Conservation (phyloP, 2,888 invertebrate genomes). For the Imbricaverruca yamaguchii region DNA sequence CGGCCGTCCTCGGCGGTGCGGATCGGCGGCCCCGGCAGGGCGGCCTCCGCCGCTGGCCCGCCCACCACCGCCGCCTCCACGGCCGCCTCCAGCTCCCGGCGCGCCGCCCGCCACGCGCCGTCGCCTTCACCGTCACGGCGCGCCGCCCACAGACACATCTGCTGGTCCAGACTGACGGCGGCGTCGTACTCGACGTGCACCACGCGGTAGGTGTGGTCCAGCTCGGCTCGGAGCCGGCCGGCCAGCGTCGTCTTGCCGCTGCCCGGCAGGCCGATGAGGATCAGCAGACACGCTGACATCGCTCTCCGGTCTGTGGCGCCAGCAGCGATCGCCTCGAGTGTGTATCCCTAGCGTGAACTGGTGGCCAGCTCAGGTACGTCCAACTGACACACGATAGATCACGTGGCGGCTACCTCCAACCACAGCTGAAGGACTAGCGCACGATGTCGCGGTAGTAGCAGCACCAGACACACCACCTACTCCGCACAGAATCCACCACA, state of each 20-base stretch:
- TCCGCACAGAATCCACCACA: no score
- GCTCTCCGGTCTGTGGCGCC: no score
- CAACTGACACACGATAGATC: neutral
- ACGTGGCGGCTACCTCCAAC: neutral
- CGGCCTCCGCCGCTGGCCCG: no score
- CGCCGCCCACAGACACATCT: neutral
- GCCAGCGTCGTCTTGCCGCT: slow-evolving; percentile 37
- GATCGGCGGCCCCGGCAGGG: no score
- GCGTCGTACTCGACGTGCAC: slow-evolving; percentile 22
- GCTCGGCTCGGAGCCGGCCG: neutral
- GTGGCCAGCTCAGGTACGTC: no score
- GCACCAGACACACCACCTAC: no score
- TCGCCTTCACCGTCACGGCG: neutral
- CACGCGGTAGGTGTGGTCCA: neutral
- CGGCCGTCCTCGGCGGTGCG: no score
- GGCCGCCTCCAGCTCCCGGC: neutral
- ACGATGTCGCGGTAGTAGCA: neutral
- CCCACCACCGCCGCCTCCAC: neutral
- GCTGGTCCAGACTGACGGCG: neutral
- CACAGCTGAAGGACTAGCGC: neutral
- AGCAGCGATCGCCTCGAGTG: no score
- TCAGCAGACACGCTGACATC: slow-evolving; percentile 31
- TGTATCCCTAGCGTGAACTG: no score
- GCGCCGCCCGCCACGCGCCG: neutral
- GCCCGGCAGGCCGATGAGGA: slow-evolving; percentile 38